Evolutionary conservation across 2,113 vertebrate genomes (phyloP).

Genomic region (Cavia aperea): DNA sequence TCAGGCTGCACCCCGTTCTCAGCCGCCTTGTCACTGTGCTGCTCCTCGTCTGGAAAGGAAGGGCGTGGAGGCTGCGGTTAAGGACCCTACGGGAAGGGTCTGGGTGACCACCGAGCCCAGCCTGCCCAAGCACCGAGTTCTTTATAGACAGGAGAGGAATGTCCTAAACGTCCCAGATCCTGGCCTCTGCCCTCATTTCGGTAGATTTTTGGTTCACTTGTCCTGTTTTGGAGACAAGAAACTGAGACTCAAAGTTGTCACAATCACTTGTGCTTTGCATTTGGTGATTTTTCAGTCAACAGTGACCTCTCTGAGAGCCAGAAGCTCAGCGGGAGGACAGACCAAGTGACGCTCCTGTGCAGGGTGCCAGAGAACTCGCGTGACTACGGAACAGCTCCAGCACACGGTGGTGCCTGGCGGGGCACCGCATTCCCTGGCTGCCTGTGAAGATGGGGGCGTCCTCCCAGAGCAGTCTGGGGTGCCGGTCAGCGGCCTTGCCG

Average conservation of each 20-base stretch:
- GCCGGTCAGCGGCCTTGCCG: neutral
- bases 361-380: neutral
- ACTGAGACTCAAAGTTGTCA: neutral
- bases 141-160: too few relatives aligned
- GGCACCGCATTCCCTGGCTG: neutral
- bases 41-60: neutral
- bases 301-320: neutral
- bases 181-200: neutral
- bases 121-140: neutral
- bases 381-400: neutral
- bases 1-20: neutral
- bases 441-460: neutral
- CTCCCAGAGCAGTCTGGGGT: neutral
- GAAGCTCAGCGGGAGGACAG: neutral
- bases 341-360: neutral
- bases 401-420: fast-evolving
- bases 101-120: neutral
- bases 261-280: neutral
- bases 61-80: neutral
- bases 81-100: neutral
- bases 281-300: neutral
- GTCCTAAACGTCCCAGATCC: neutral
- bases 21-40: fast-evolving
- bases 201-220: neutral
- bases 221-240: neutral